Conservation (phyloP, 2,113 vertebrate genomes). For the Tricholaema leucomelas region DNA sequence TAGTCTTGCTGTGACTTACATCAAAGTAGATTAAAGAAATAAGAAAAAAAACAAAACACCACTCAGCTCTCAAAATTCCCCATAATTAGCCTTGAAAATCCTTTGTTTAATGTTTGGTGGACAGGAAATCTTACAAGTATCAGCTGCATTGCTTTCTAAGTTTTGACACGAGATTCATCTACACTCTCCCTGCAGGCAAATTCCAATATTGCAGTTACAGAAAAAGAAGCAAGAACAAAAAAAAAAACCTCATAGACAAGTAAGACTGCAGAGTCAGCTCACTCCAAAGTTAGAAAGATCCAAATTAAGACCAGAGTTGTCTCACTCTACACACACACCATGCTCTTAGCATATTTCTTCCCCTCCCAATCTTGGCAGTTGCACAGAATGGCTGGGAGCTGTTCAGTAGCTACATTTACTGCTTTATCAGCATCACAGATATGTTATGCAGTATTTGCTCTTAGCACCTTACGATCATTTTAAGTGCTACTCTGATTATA, state of each 20-base stretch:
- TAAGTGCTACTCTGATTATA: not conserved
- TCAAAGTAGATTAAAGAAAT: not conserved
- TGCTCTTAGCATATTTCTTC: not conserved
- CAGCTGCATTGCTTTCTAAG: not conserved
- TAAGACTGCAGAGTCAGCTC: not conserved
- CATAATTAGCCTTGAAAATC: not conserved
- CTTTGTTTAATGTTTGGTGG: not conserved
- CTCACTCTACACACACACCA: not conserved
- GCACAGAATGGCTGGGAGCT: not conserved
- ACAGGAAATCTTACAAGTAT: not conserved
- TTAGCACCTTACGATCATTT: not conserved
- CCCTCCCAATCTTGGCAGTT: not conserved
- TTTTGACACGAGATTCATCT: not conserved
- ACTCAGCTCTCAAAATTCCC: not conserved
- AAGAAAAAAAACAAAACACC: not conserved
- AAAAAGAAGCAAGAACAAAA: not conserved
- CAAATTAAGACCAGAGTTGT: not conserved
- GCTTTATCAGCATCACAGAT: not conserved
- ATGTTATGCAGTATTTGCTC: not conserved
- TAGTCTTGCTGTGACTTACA: not conserved
- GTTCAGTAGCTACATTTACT: not conserved
- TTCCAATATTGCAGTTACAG: not conserved
- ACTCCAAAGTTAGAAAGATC: not conserved
- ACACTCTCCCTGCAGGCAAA: not conserved
- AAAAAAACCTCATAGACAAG: not conserved